Conservation (phyloP, 2,888 invertebrate genomes). For the Cecidostiba fungosa region DNA sequence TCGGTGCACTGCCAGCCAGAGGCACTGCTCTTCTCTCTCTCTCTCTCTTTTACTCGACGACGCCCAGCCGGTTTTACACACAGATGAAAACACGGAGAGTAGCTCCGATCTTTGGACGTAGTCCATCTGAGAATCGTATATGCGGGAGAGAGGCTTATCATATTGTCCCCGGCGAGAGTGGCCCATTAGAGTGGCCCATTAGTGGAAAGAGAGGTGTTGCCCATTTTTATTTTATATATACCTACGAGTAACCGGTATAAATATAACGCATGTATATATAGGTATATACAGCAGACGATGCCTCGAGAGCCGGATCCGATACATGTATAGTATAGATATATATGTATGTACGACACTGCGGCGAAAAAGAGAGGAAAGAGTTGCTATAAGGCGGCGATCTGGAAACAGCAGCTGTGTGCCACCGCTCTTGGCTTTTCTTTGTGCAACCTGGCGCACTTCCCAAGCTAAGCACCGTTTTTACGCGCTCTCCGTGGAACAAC, state of each 20-base stretch:
- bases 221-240: slow-evolving; percentile 10
- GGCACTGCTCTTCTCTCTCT: slow-evolving; percentile 69
- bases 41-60: slow-evolving; percentile 68
- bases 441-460: slow-evolving; percentile 29
- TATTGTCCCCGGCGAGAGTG: slow-evolving; percentile 35
- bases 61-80: slow-evolving; percentile 76
- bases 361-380: neutral
- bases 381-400: neutral
- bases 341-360: no score
- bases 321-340: no score
- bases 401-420: neutral
- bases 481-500: slow-evolving; percentile 16
- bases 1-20: slow-evolving; percentile 73
- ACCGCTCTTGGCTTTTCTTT: slow-evolving; percentile 42
- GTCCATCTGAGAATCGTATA: neutral
- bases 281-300: neutral
- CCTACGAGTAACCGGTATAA: neutral
- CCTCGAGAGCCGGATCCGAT: neutral
- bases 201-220: slow-evolving; percentile 24
- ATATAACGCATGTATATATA: neutral
- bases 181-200: slow-evolving; percentile 40
- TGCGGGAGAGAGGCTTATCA: slow-evolving; percentile 28
- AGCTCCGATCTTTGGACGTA: neutral
- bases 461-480: slow-evolving; percentile 18
- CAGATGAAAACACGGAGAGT: slow-evolving; percentile 69